Percentiles rank a stretch among this genome's conserved stretches.
These are phyloP conservation scores for Pachliopta kotzebuea DNA, from an alignment of 2,888 invertebrate genomes.

Conservation along the genomic window DNA sequence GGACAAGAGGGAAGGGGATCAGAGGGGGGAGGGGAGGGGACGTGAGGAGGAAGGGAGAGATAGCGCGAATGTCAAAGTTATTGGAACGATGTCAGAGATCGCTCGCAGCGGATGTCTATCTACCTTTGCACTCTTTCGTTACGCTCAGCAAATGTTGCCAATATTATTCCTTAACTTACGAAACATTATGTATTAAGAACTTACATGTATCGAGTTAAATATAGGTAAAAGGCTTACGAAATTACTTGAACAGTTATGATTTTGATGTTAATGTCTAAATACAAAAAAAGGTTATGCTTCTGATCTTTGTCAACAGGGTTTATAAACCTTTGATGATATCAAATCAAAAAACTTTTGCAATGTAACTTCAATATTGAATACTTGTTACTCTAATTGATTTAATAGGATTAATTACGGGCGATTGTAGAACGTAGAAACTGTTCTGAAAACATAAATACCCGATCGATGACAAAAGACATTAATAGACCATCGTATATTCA, in stretches of 20 bases:
- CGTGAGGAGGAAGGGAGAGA: conserved; percentile 41
- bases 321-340: too few species aligned
- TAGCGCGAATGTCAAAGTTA: conserved; percentile 67
- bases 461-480: conserved; percentile 47
- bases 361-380: conserved; percentile 1
- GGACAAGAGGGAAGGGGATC: conserved; percentile 41
- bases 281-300: too few species aligned
- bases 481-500: conserved; percentile 52
- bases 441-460: conserved; percentile 19
- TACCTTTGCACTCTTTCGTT: conserved; percentile 53
- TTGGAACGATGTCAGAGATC: conserved; percentile 74
- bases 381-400: not conserved
- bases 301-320: too few species aligned
- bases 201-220: conserved; percentile 5
- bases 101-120: conserved; percentile 60
- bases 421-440: conserved; percentile 7
- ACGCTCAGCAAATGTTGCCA: conserved; percentile 41
- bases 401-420: conserved; percentile 1
- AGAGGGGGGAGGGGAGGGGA: conserved; percentile 41
- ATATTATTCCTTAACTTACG: conserved; percentile 31
- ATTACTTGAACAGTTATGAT: too few species aligned
- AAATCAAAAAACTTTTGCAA: too few species aligned
- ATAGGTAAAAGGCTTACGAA: not conserved
- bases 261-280: too few species aligned
- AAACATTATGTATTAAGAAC: conserved; percentile 24